Conservation (phyloP, 2,797 vertebrate species). For the Agapornis canus region DNA sequence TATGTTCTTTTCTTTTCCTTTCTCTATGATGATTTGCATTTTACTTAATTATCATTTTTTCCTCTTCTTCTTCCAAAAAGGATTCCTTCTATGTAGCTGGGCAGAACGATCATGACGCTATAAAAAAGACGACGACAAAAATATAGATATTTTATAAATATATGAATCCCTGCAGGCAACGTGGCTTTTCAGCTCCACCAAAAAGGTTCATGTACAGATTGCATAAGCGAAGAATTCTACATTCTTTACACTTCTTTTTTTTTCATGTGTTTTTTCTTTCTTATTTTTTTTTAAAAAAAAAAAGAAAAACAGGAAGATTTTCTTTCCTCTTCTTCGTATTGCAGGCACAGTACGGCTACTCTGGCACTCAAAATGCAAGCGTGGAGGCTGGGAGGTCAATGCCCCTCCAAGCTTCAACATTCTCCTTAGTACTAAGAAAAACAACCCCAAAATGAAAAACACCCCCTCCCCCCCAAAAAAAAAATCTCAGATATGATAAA, state of each 20-base stretch:
- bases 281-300: too few relatives aligned
- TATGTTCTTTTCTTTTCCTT: not conserved
- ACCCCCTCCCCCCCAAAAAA: not conserved
- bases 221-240: slow-evolving; percentile 67
- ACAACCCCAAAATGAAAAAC: not conserved
- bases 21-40: not conserved
- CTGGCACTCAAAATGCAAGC: slow-evolving; percentile 72
- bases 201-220: slow-evolving; percentile 71
- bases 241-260: slow-evolving; percentile 53
- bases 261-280: not conserved
- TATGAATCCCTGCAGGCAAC: slow-evolving; percentile 73
- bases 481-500: not conserved
- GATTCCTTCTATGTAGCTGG: slow-evolving; percentile 41
- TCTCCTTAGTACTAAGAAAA: slow-evolving; percentile 35
- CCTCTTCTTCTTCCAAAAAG: not conserved
- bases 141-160: slow-evolving; percentile 69
- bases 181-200: slow-evolving; percentile 66
- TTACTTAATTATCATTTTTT: not conserved
- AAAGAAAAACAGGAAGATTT: not conserved
- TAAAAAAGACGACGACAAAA: slow-evolving; percentile 67
- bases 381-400: not conserved
- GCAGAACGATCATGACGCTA: slow-evolving; percentile 21
- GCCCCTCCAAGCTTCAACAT: slow-evolving; percentile 21
- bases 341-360: slow-evolving; percentile 88
- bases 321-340: slow-evolving; percentile 51